Base-by-base conservation (phyloP, 2,888 invertebrate species). In the Ichneumon xanthorius region DNA sequence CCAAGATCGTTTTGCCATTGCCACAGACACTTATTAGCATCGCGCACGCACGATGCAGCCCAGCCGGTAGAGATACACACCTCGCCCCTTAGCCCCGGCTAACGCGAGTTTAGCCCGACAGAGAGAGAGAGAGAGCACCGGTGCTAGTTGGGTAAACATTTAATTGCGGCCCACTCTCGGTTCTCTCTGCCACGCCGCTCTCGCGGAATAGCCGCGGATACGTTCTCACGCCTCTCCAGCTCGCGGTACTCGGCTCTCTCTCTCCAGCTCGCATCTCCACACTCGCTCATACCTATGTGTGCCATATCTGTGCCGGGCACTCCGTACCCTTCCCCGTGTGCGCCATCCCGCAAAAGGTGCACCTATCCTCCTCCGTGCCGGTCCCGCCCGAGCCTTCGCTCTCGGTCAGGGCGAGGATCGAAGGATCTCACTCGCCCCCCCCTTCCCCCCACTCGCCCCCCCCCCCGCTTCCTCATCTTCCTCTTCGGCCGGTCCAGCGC, bases 181-280 rank as follows among this genome's bases (percentile, higher is more conserved):
- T 84, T 83, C 81, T 77, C 85, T 82, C 77, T 83, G 83, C 87
- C 84, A 67, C 77, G 79, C 85, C 80, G 78, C 22, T 63, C 82
- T 80, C 85, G 88, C 88, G 89, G 89, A 90, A 92, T 89, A 87
- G 85, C 89, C 89, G 90, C 89, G 88, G 87, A 89, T 89, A 90
- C 90, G 87, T 88, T 88, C 89, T 88, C 89, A 89, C 89, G 89
- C 90, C 90, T 90, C 90, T 88, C 87, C 86, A 85, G 68, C 86
- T 89, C 86, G 84, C 79, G 76, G 73, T 45, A 26, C 48, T 53
- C 65, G 1, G 14, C 0, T 37, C 82, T 70, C 80, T 70, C 79
- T 75, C 87, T 76, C 75, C 84, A 75, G 22, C 77, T 73, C 9
- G 0, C 45, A 45, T 86, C 78, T 76, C 33, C 72, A 75, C 86